Evolutionary conservation across 2,888 invertebrate genomes (phyloP).

Genomic region (Blera fallax): DNA sequence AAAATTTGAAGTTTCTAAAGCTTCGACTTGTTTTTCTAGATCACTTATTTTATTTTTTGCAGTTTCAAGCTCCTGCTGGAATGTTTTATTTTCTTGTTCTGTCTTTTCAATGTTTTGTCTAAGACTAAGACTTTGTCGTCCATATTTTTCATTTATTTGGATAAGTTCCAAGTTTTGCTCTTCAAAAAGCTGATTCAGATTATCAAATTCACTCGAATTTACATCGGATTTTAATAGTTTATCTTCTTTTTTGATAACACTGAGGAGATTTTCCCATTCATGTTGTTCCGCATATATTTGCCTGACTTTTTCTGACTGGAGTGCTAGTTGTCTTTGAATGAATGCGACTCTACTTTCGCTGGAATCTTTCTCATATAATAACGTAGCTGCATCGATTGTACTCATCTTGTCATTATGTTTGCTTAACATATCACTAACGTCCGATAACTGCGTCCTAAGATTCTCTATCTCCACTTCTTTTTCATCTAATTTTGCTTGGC

Average conservation of each 20-base stretch:
- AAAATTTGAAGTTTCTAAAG: slow-evolving; percentile 22
- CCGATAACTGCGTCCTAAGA: slow-evolving; percentile 8
- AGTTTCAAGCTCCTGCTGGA: slow-evolving; percentile 69
- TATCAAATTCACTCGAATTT: slow-evolving; percentile 76
- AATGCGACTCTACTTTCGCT: slow-evolving; percentile 71
- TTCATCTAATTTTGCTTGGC: background rate
- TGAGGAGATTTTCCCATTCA: slow-evolving; percentile 78
- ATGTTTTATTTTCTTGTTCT: slow-evolving; percentile 70
- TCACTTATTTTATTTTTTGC: slow-evolving; percentile 27
- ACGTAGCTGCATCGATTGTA: background rate
- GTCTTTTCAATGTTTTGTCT: background rate
- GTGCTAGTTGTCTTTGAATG: slow-evolving; percentile 75
- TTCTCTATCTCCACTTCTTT: slow-evolving; percentile 32
- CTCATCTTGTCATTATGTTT: background rate
- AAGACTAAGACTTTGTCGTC: slow-evolving; percentile 18
- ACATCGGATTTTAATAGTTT: slow-evolving; percentile 74
- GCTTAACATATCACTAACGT: background rate
- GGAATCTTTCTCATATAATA: background rate
- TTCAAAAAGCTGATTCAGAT: slow-evolving; percentile 77
- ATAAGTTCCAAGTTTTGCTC: slow-evolving; percentile 77
- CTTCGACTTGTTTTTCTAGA: slow-evolving; percentile 34
- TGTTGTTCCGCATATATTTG: slow-evolving; percentile 76
- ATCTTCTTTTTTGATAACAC: slow-evolving; percentile 74
- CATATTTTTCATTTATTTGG: slow-evolving; percentile 75
- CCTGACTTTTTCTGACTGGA: slow-evolving; percentile 77